A percentile compares a stretch with the other conserved stretches of the same genome.
Conservation (phyloP, 1,140 invertebrate genomes). For the Sycophaga agraensis region DNA sequence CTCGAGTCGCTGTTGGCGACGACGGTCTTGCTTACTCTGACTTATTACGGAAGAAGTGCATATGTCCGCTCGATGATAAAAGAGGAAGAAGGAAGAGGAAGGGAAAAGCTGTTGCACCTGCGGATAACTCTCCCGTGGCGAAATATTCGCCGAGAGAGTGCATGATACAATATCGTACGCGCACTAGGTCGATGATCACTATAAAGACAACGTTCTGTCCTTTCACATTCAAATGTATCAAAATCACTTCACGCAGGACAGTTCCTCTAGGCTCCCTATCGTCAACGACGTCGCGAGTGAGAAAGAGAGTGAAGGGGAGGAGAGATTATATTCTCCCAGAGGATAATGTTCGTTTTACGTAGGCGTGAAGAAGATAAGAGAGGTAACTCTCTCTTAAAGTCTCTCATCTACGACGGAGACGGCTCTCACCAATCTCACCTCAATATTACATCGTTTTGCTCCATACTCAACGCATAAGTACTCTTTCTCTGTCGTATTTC, state of each 20-base stretch:
- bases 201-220: background rate
- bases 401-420: background rate
- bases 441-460: conserved; percentile 1
- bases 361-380: too few species aligned
- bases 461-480: background rate
- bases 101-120: background rate
- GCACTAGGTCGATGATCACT: background rate
- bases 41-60: background rate
- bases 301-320: background rate
- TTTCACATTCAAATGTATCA: too few species aligned
- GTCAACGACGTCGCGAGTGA: background rate
- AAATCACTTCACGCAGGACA: too few species aligned
- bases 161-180: conserved; percentile 5
- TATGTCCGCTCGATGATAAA: background rate
- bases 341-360: background rate
- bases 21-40: background rate
- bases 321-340: background rate
- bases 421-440: background rate
- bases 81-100: conserved; percentile 1
- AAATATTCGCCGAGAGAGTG: background rate
- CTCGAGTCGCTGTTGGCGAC: background rate
- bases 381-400: background rate
- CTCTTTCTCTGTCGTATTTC: conserved; percentile 14
- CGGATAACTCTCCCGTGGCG: background rate
- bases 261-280: too few species aligned